A percentile compares a stretch with the other conserved stretches of the same genome.
Conservation (phyloP, 2,888 invertebrate species). For the Argyresthia goedartella region DNA sequence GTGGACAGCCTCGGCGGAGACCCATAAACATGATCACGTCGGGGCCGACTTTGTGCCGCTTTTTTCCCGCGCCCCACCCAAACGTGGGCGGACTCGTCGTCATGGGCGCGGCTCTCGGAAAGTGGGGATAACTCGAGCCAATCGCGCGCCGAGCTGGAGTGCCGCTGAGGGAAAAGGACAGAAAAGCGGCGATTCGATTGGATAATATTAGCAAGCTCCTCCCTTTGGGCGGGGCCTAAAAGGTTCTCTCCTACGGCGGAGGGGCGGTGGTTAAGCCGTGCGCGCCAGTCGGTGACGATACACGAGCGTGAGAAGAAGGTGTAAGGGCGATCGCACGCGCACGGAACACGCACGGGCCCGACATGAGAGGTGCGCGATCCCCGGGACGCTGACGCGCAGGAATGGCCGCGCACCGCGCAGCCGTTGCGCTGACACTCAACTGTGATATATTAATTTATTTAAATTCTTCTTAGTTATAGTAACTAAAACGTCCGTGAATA, state of each 20-base stretch:
- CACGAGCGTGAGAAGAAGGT: constrained; percentile 50
- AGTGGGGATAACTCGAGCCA: constrained; percentile 46
- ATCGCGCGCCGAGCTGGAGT: constrained; percentile 25
- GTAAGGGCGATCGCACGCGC: constrained; percentile 41
- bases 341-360: constrained; percentile 26
- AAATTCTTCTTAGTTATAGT: constrained; percentile 35
- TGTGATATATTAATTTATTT: constrained; percentile 54
- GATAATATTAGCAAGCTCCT: constrained; percentile 27
- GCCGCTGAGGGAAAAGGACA: constrained; percentile 44
- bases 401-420: constrained; percentile 58
- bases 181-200: constrained; percentile 43
- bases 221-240: constrained; percentile 43
- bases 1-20: constrained; percentile 63
- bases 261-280: constrained; percentile 58
- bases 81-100: constrained; percentile 32
- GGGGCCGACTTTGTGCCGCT: constrained; percentile 53
- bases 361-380: constrained; percentile 57
- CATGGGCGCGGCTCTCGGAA: constrained; percentile 21
- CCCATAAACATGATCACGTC: constrained; percentile 67
- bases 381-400: constrained; percentile 54
- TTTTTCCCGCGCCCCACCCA: constrained; percentile 53
- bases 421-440: constrained; percentile 48
- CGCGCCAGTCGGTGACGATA: constrained; percentile 65
- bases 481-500: constrained; percentile 51
- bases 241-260: constrained; percentile 62